phyloP scores from a whole-genome alignment of 2,113 vertebrate genomes.

The Falcunculus frontatus region DNA sequence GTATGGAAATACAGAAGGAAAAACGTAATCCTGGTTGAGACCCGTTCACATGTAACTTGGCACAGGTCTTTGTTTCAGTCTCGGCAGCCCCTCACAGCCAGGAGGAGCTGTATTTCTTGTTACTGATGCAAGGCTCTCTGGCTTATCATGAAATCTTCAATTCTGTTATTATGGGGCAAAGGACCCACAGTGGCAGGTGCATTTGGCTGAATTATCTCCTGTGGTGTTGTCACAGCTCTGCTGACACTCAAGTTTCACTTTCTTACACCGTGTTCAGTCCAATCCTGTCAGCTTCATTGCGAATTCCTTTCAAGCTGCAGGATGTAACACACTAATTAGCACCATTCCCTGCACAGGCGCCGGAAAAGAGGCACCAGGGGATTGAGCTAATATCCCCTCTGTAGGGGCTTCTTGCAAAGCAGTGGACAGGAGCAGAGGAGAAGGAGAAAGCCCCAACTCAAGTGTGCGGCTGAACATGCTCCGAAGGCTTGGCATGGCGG shows the following conservation, averaged over 20 bases:
- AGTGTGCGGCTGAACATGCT: fast-evolving
- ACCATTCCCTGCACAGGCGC: background rate
- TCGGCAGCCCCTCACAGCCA: background rate
- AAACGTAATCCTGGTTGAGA: background rate
- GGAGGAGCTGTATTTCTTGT: conserved; percentile 12
- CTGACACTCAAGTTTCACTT: background rate
- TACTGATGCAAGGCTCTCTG: background rate
- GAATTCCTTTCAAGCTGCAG: conserved; percentile 35
- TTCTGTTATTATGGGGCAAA: background rate
- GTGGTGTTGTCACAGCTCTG: background rate
- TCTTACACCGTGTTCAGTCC: background rate
- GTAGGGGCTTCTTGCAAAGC: background rate
- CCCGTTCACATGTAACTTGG: background rate
- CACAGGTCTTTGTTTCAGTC: background rate
- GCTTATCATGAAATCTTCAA: background rate
- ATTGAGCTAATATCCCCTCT: conserved; percentile 19
- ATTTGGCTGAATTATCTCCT: background rate
- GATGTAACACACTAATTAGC: conserved; percentile 8
- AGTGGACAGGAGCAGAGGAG: background rate
- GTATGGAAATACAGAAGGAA: background rate
- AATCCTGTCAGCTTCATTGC: background rate
- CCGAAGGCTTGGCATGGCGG: fast-evolving
- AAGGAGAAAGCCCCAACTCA: background rate
- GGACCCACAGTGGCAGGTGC: background rate
- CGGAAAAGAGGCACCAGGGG: conserved; percentile 5